phyloP scores from a whole-genome alignment of 2,797 vertebrate genomes.

The Hephaestus fuliginosus region DNA sequence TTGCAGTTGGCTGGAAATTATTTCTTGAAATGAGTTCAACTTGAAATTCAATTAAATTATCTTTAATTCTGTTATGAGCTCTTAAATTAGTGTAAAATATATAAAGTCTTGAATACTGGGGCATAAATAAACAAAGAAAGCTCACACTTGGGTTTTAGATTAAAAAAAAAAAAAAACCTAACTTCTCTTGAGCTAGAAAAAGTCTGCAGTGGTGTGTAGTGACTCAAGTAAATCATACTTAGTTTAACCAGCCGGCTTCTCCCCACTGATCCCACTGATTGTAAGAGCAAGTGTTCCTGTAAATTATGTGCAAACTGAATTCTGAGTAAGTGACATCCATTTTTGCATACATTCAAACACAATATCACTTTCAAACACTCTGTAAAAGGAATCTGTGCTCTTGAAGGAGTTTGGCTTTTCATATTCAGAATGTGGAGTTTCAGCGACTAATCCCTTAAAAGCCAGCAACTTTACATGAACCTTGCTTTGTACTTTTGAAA shows the following conservation, averaged over 20 bases:
- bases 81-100: not conserved
- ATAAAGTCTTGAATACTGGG: not conserved
- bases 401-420: not conserved
- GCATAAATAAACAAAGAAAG: not conserved
- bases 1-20: not conserved
- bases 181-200: not conserved
- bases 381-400: not conserved
- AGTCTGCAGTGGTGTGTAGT: not conserved
- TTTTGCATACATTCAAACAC: constrained; percentile 31
- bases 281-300: not conserved
- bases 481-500: not conserved
- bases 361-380: not conserved
- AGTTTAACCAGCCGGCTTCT: not conserved
- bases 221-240: constrained; percentile 24
- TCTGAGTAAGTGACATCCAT: not conserved
- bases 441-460: not conserved
- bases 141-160: constrained; percentile 29
- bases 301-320: constrained; percentile 17
- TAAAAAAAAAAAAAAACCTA: not conserved
- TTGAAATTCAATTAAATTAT: not conserved
- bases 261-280: not conserved
- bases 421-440: not conserved
- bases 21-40: not conserved
- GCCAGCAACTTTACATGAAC: no score
- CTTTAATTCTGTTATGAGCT: not conserved